A percentile compares a stretch with the other conserved stretches of the same genome.
Evolutionary conservation across 1,140 invertebrate genomes (phyloP).

Genomic region (Aphelinus certus): DNA sequence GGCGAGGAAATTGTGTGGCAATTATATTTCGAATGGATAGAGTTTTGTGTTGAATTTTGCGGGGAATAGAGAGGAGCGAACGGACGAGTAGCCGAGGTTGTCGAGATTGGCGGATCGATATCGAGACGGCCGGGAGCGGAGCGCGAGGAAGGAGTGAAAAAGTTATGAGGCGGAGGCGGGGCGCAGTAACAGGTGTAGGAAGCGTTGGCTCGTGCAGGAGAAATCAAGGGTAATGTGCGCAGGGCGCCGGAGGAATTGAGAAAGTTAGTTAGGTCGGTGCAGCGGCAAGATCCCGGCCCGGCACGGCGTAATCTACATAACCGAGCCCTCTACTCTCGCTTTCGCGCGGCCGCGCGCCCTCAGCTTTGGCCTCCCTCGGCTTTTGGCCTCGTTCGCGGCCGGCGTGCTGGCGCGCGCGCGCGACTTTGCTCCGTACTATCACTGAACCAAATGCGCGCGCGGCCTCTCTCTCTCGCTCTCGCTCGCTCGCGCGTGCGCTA

Average conservation of each 20-base stretch:
- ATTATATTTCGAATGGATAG: too few species aligned
- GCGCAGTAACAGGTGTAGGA: too few species aligned
- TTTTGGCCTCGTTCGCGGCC: slow-evolving; percentile 21
- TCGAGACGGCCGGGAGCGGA: too few species aligned
- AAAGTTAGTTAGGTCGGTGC: slow-evolving; percentile 59
- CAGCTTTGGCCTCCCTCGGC: slow-evolving; percentile 30
- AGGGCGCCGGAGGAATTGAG: slow-evolving; percentile 25
- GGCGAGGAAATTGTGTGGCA: too few species aligned
- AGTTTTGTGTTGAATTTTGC: too few species aligned
- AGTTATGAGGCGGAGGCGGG: not conserved
- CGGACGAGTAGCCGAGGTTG: too few species aligned
- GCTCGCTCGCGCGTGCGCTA: slow-evolving; percentile 41
- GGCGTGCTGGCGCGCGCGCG: slow-evolving; percentile 28
- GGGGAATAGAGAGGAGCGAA: too few species aligned
- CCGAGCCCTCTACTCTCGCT: slow-evolving; percentile 46
- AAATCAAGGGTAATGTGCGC: slow-evolving; percentile 34
- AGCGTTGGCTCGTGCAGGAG: not conserved
- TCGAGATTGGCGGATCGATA: too few species aligned
- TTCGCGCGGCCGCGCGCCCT: not conserved
- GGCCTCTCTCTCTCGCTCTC: slow-evolving; percentile 22
- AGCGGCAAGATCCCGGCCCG: slow-evolving; percentile 48
- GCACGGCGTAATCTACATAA: slow-evolving; percentile 61
- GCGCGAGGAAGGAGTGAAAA: not conserved
- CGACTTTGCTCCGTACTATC: slow-evolving; percentile 15
- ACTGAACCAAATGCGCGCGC: not conserved